Evolutionary conservation across 2,797 vertebrate species (phyloP).

Genomic region (Phataginus tetradactyla): DNA sequence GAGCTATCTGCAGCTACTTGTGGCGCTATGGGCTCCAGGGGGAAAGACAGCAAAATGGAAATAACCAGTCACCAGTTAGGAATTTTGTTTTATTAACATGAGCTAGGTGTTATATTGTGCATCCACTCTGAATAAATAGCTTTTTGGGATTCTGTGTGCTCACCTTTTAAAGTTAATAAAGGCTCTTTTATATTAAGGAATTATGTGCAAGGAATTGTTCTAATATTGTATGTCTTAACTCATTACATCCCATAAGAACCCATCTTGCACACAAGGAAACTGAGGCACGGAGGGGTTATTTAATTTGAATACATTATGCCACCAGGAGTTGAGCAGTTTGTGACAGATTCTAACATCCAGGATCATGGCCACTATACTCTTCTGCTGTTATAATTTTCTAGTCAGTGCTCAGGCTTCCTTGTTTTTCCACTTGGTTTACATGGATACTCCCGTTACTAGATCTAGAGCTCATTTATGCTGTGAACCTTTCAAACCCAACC

Average conservation of each 20-base stretch:
- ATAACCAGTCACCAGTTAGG: too few species aligned
- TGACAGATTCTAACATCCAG: not conserved
- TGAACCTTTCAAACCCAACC: accelerated
- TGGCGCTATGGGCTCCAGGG: not conserved
- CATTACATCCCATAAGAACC: not conserved
- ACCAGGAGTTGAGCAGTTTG: not conserved
- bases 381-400: accelerated
- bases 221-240: accelerated
- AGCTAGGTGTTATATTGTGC: too few species aligned
- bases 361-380: accelerated
- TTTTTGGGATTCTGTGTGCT: not conserved
- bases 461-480: too few species aligned
- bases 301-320: accelerated
- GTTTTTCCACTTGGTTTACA: accelerated
- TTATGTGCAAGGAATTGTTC: not conserved
- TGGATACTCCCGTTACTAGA: too few species aligned
- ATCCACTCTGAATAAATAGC: not conserved
- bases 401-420: accelerated
- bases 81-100: too few species aligned
- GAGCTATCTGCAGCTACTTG: not conserved
- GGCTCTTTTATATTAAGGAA: too few species aligned
- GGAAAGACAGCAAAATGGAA: not conserved
- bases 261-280: not conserved
- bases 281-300: not conserved
- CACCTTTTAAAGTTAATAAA: too few species aligned